Conservation (phyloP, 2,113 vertebrate species). For the Odocoileus hemionus region DNA sequence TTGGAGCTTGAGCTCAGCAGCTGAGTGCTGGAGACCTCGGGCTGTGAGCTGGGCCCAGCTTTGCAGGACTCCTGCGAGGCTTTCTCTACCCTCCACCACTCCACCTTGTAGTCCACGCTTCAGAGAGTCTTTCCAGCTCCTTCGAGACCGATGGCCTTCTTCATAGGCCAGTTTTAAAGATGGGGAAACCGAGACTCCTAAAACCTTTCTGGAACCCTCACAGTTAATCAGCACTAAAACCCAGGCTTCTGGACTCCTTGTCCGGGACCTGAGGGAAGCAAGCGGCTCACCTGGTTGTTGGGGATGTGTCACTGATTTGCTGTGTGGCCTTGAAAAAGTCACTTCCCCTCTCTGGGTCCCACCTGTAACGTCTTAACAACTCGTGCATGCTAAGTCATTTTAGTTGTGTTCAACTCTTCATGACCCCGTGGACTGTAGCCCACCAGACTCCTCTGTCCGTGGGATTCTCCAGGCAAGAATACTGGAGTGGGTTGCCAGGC, state of each 20-base stretch:
- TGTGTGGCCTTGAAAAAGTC: conserved; percentile 24
- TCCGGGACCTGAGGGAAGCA: neutral
- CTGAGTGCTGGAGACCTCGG: rapidly evolving
- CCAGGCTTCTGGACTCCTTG: neutral
- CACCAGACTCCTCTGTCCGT: neutral
- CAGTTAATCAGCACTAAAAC: neutral
- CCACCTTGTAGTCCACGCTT: neutral
- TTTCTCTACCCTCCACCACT: neutral
- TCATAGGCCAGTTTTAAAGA: neutral
- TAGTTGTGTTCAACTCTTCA: neutral
- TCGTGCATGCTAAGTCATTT: neutral
- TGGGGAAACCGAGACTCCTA: neutral
- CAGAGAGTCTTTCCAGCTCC: neutral
- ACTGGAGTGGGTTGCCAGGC: neutral
- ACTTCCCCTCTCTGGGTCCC: neutral
- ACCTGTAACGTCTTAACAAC: neutral
- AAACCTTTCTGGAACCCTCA: neutral
- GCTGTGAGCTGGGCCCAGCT: neutral
- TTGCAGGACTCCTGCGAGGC: neutral
- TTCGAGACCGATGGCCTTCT: neutral
- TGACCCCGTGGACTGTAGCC: neutral
- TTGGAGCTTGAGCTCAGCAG: neutral
- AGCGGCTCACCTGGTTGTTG: neutral
- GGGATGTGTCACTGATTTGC: neutral
- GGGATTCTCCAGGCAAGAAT: neutral